phyloP scores from a whole-genome alignment of 2,113 vertebrate genomes.

The Xiphophorus maculatus region DNA sequence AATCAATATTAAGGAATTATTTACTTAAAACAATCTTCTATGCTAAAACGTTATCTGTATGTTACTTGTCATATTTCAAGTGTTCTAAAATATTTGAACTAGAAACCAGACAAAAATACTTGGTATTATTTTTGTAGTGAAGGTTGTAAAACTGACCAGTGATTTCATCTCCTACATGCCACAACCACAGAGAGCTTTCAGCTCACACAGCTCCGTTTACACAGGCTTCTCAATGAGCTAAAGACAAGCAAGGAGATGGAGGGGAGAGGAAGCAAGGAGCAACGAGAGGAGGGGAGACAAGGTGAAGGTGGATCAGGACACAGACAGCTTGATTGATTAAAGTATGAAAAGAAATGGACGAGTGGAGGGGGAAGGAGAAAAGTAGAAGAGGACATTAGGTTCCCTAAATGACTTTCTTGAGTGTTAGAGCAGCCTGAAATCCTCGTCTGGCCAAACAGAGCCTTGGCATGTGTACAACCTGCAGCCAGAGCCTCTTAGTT shows the following conservation, averaged over 20 bases:
- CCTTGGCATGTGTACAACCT: constrained; percentile 53
- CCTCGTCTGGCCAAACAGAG: constrained; percentile 30
- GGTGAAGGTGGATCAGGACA: constrained; percentile 67
- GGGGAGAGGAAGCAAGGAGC: not conserved
- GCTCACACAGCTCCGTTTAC: constrained; percentile 46
- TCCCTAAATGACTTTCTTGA: constrained; percentile 61
- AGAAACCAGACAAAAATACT: too few species aligned
- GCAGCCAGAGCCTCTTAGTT: constrained; percentile 62
- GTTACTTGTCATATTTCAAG: too few species aligned
- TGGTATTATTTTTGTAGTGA: too few species aligned
- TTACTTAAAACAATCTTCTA: too few species aligned
- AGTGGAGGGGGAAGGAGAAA: constrained; percentile 28
- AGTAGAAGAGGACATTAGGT: constrained; percentile 49
- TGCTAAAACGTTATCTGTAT: too few species aligned
- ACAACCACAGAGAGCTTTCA: constrained; percentile 16
- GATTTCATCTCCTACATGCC: constrained; percentile 30
- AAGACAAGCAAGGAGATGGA: constrained; percentile 41
- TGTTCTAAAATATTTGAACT: too few species aligned
- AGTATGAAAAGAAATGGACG: constrained; percentile 59
- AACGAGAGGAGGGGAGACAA: constrained; percentile 30
- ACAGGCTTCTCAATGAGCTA: constrained; percentile 22
- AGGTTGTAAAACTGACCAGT: constrained; percentile 53
- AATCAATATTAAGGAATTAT: too few species aligned
- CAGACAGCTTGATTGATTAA: constrained; percentile 72
- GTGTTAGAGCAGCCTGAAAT: constrained; percentile 36